These are phyloP conservation scores for Holocentrus rufus DNA, from an alignment of 2,797 vertebrate genomes.

Conservation along the genomic window DNA sequence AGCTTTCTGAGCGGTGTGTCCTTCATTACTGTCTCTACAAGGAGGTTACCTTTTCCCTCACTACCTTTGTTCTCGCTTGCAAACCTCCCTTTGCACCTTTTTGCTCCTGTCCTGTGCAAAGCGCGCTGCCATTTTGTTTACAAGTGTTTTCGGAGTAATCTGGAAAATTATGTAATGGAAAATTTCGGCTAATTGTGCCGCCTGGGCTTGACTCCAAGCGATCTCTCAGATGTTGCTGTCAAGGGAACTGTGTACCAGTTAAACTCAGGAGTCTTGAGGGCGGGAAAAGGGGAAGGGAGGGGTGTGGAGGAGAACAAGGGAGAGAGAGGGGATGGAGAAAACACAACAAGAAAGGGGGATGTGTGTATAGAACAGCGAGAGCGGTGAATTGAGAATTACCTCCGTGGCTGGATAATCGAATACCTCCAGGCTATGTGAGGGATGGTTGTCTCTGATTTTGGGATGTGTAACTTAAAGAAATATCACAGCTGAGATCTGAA, in stretches of 20 bases:
- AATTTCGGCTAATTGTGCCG: constrained; percentile 80
- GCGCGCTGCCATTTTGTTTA: constrained; percentile 70
- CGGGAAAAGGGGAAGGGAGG: constrained; percentile 22
- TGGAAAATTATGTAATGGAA: constrained; percentile 79
- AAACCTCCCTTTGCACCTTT: constrained; percentile 36
- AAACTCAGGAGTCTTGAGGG: constrained; percentile 71
- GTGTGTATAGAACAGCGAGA: constrained; percentile 31
- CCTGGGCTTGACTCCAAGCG: constrained; percentile 79
- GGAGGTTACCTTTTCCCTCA: constrained; percentile 31
- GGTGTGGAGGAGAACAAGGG: constrained; percentile 52
- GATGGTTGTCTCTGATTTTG: constrained; percentile 6
- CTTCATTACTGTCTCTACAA: constrained; percentile 36
- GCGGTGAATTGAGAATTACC: constrained; percentile 11
- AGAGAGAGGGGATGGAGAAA: constrained; percentile 38
- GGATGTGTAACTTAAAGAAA: not conserved
- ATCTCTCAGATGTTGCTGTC: constrained; percentile 79
- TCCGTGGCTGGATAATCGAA: constrained; percentile 19
- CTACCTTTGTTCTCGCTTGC: constrained; percentile 28
- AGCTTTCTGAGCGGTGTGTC: constrained; percentile 45
- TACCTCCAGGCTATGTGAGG: constrained; percentile 18
- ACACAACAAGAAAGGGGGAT: constrained; percentile 35
- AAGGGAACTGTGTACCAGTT: constrained; percentile 75
- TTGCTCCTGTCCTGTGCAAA: constrained; percentile 49
- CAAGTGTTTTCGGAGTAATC: constrained; percentile 68
- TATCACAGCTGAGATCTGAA: not conserved